These are phyloP conservation scores for Pseudomyrmex gracilis DNA, from an alignment of 1,140 invertebrate genomes.

Conservation along the genomic window DNA sequence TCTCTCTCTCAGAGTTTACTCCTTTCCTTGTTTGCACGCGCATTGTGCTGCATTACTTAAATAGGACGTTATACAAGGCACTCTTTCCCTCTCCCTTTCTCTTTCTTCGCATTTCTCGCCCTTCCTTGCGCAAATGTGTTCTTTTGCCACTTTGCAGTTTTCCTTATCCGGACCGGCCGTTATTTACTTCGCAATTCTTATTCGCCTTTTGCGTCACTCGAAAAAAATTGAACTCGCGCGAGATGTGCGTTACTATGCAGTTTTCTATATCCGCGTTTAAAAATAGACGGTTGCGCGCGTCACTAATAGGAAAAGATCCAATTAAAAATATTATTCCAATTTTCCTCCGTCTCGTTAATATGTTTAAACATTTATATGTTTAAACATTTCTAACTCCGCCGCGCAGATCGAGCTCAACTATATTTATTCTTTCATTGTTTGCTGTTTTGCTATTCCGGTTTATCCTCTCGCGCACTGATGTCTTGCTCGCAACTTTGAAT, in stretches of 20 bases:
- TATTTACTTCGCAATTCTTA: neutral
- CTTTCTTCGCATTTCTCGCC: neutral
- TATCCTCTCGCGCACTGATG: neutral
- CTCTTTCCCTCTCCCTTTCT: neutral
- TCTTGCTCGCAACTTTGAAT: slow-evolving; percentile 7
- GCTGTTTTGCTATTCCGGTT: neutral
- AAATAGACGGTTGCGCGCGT: too few relatives aligned
- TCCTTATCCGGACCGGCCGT: neutral
- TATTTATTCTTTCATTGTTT: neutral
- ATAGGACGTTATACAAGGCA: slow-evolving; percentile 38
- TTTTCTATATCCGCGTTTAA: too few relatives aligned
- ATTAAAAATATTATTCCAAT: neutral
- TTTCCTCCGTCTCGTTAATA: neutral
- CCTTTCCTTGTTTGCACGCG: slow-evolving; percentile 23
- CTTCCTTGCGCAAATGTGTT: slow-evolving; percentile 19
- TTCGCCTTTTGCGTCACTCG: neutral
- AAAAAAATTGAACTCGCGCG: too few relatives aligned
- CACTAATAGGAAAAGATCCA: too few relatives aligned
- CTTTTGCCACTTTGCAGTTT: slow-evolving; percentile 18
- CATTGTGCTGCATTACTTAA: slow-evolving; percentile 48
- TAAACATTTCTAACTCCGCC: neutral
- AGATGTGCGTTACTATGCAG: too few relatives aligned
- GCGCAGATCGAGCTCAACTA: too few relatives aligned
- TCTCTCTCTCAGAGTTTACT: neutral
- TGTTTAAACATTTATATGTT: neutral